Evolutionary conservation across 2,797 vertebrate species (phyloP).

Genomic region (Syngnathus acus): DNA sequence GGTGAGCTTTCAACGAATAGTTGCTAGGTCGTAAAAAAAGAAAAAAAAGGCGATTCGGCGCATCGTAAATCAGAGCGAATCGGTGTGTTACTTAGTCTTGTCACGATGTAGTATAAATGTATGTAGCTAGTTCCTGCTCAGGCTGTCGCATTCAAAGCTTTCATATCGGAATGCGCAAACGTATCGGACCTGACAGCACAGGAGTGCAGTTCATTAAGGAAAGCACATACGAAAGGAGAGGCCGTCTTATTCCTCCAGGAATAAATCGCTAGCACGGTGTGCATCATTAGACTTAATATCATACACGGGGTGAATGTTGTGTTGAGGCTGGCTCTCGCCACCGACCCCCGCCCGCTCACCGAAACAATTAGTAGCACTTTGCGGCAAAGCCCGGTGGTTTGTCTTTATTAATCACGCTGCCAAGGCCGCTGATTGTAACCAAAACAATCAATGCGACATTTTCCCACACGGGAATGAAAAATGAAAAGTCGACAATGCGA

Average conservation of each 20-base stretch:
- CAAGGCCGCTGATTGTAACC: conserved; percentile 39
- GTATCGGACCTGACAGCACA: conserved; percentile 4
- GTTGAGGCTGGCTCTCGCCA: conserved; percentile 8
- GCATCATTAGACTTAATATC: conserved; percentile 34
- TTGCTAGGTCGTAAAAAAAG: neutral
- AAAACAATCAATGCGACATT: conserved; percentile 47
- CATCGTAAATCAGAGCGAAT: neutral
- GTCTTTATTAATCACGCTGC: conserved; percentile 41
- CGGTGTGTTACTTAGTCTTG: neutral
- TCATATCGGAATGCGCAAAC: conserved; percentile 4
- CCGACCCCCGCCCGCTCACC: neutral
- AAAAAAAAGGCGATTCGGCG: neutral
- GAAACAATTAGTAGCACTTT: conserved; percentile 5
- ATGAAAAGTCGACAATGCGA: conserved; percentile 12
- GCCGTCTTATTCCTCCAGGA: conserved; percentile 17
- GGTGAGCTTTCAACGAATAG: too few species aligned
- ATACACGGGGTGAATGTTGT: conserved; percentile 18
- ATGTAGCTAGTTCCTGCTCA: neutral
- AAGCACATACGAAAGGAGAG: conserved; percentile 15
- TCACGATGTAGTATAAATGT: neutral
- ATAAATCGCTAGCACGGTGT: conserved; percentile 11
- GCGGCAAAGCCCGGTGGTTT: conserved; percentile 26
- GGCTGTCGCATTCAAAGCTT: conserved; percentile 12
- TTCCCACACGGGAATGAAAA: conserved; percentile 22
- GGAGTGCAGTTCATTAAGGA: conserved; percentile 26